Percentiles rank a stretch among this genome's conserved stretches.
Conservation (phyloP, 2,113 vertebrate genomes). For the Nyctereutes procyonoides region DNA sequence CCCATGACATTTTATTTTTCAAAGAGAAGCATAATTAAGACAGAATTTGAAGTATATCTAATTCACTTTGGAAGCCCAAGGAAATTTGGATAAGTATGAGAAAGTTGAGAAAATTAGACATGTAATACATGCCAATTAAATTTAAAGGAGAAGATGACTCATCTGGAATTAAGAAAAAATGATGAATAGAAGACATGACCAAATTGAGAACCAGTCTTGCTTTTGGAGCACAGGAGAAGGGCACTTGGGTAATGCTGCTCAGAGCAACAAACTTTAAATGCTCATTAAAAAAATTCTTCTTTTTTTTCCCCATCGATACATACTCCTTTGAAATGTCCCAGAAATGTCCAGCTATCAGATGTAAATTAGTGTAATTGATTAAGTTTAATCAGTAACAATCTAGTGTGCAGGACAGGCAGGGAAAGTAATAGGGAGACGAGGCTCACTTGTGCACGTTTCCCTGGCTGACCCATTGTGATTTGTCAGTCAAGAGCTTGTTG, state of each 20-base stretch:
- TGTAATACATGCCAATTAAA: slow-evolving; percentile 49
- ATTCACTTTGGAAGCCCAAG: slow-evolving; percentile 38
- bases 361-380: slow-evolving; percentile 10
- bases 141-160: slow-evolving; percentile 36
- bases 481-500: neutral
- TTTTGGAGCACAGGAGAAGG: neutral
- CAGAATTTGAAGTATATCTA: slow-evolving; percentile 43
- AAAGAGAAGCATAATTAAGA: slow-evolving; percentile 55
- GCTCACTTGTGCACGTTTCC: neutral
- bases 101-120: slow-evolving; percentile 52
- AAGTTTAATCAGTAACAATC: neutral
- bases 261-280: neutral
- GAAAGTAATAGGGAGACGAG: neutral
- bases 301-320: neutral
- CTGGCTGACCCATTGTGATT: neutral
- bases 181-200: neutral
- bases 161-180: neutral
- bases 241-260: neutral
- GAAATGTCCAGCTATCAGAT: neutral
- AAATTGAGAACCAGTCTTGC: neutral
- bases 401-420: neutral
- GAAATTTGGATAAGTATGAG: slow-evolving; percentile 35
- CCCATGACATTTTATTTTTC: neutral
- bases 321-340: slow-evolving; percentile 5
- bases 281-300: neutral